Evolutionary conservation across 2,113 vertebrate species (phyloP), one percentile per base, ranked within the genome.

Genomic region (Dipodomys stephensi): DNA sequence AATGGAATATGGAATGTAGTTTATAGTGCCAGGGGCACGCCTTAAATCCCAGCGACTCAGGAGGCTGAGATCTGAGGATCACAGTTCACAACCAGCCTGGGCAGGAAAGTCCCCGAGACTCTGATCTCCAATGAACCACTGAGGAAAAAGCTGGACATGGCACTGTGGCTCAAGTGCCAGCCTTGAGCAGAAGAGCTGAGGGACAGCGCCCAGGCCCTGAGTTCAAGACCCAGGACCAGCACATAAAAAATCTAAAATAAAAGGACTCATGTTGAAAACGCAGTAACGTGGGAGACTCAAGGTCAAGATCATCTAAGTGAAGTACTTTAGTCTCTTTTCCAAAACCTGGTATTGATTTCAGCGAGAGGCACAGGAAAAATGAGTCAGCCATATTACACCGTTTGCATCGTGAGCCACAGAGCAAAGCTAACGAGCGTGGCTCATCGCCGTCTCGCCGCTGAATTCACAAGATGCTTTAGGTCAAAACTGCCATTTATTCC

Each of bases 401-500:
- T 87, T 74, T 74, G 10, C 87, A 74, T 79, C 89, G 84, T 44
- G 0, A 81, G 73, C 77, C 83, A 76, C 35, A 92, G 80, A 62
- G 80, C 67, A 96, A 96, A 96, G 84, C 20, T 10, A 85, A 87
- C 49, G 27, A 49, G 35, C 39, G 69, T 91, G 94, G 80, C 90
- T 96, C n/a, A 49, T 68, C 74, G 62, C 30, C 84, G 65, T 82
- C 1, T n/a, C 69, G 72, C 20, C 72, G 88, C 96, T 88, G 95
- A 97, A 97, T 96, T 95, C 78, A 68, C 88, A 85, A 46, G 96
- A 68, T 84, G 25, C 71, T 12, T 77, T 93, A 95, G 74, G 85
- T 97, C 97, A 98, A 71, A 22, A 65, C 83, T 98, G 97, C 94
- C 97, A 97, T 97, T 39, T 39, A 39, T 98, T 98, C 94, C 97